Conservation (phyloP, 92 coral and sea anemone genomes). For the Actinernus sp. region DNA sequence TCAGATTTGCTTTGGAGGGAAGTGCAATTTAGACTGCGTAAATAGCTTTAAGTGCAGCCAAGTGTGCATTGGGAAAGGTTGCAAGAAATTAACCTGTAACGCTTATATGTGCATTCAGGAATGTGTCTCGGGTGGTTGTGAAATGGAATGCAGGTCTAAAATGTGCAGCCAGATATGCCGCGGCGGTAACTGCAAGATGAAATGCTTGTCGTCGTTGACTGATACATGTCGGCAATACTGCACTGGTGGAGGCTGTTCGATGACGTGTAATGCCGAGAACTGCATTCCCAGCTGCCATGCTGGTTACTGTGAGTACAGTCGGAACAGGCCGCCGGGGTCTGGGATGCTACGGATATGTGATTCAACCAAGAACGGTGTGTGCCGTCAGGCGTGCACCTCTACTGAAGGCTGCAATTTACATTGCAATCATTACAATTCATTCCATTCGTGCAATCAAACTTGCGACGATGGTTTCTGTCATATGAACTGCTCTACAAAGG, state of each 20-base stretch:
- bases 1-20: slow-evolving; percentile 83
- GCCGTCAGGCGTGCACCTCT: slow-evolving; percentile 62
- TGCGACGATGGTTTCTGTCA: slow-evolving; percentile 76
- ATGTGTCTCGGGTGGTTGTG: slow-evolving; percentile 82
- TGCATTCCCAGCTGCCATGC: slow-evolving; percentile 86
- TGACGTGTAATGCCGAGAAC: slow-evolving; percentile 70
- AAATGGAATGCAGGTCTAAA: slow-evolving; percentile 84
- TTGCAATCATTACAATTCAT: slow-evolving; percentile 7
- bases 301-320: slow-evolving; percentile 62
- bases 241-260: slow-evolving; percentile 75
- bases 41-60: slow-evolving; percentile 73
- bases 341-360: slow-evolving; percentile 45
- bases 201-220: slow-evolving; percentile 59
- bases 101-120: slow-evolving; percentile 82
- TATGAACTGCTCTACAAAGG: slow-evolving; percentile 70
- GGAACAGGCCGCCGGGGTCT: slow-evolving; percentile 51
- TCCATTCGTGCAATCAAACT: slow-evolving; percentile 79
- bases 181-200: slow-evolving; percentile 77
- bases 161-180: slow-evolving; percentile 82
- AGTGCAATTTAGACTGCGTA: slow-evolving; percentile 71
- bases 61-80: slow-evolving; percentile 79
- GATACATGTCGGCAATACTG: slow-evolving; percentile 77
- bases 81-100: slow-evolving; percentile 71
- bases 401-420: slow-evolving; percentile 68
- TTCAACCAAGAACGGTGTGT: slow-evolving; percentile 44